Base-by-base conservation (phyloP, 2,888 invertebrate species). In the Lycia hirtaria region DNA sequence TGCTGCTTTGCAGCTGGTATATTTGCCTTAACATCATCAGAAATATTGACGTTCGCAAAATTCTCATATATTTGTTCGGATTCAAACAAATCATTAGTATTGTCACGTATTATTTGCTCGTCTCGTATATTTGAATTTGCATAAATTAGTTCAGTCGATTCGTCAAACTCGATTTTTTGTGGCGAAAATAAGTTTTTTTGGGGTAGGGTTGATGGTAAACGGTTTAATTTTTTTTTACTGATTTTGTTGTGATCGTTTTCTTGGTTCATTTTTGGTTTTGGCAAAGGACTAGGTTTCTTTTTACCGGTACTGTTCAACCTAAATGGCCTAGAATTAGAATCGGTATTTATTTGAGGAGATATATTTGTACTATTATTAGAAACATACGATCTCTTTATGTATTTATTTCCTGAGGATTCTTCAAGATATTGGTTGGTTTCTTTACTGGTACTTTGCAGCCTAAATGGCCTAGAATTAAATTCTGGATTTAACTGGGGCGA, bases 21-120 rank as follows among this genome's bases (percentile, higher is more conserved):
- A 56, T 64, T 71, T 19, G 67, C 74, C 67, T 82, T 83, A 51
- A 73, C 68, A 52, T 84, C 81, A 62, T 81, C 78, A 1, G 78
- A 71, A 32, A 81, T 58, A 63, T 81, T 85, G 14, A 22, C 45
- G 33, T 37, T 49, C 4, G 62, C 35, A 19, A 22, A 14, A 43
- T 65, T 59, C n/a, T 50, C 65, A 51, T 65, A 65, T 30, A 57
- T 52, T n/a, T 45, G 33, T 37, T 65, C 50, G 14, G 48, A 2
- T 12, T 32, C 30, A 15, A 12, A 37, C 0, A 30, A 12, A 10
- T 15, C 35, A 6, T 2, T 10, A n/a, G 17, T 10, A 15, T 55
- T 55, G 28, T 40, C 19, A 49, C 49, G 49, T n/a, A n/a, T n/a
- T 5, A 55, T 49, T 5, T 26, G 26, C 5, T 49, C 44, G 2